Percentiles rank a stretch among this genome's conserved stretches.
Conservation (phyloP, 2,888 invertebrate genomes). For the Brachyopa scutellaris region DNA sequence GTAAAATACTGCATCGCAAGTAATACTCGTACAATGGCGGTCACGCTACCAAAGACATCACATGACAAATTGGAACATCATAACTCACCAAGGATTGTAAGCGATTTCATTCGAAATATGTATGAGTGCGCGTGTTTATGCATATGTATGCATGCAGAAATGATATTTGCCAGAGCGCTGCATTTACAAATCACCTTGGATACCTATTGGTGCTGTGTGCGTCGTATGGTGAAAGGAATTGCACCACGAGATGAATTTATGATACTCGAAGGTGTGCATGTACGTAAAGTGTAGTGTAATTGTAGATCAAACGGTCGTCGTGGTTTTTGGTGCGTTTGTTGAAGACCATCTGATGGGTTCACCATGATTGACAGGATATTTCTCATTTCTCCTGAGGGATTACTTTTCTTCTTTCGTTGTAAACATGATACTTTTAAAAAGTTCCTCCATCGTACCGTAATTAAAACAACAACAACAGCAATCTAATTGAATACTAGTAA, state of each 20-base stretch:
- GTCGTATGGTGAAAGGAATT: not conserved
- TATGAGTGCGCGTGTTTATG: too few relatives aligned
- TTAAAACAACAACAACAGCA: too few relatives aligned
- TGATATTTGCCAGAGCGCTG: not conserved
- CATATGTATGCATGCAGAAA: not conserved
- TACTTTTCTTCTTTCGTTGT: too few relatives aligned
- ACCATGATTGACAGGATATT: too few relatives aligned
- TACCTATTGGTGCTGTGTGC: not conserved
- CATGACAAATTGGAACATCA: conserved; percentile 47
- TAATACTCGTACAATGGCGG: not conserved
- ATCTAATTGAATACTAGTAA: not conserved
- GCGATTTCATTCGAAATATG: conserved; percentile 32
- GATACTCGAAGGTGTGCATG: not conserved
- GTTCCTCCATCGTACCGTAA: too few relatives aligned
- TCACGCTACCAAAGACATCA: conserved; percentile 19
- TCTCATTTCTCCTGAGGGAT: too few relatives aligned
- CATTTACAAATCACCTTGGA: conserved; percentile 12
- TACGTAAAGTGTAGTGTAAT: too few relatives aligned
- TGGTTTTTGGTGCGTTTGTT: too few relatives aligned
- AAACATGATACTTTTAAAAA: too few relatives aligned
- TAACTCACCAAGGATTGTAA: conserved; percentile 33
- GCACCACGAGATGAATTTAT: not conserved
- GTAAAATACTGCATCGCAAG: conserved; percentile 16
- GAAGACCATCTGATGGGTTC: too few relatives aligned
- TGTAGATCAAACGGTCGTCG: too few relatives aligned